Percentiles rank a stretch among this genome's conserved stretches.
Conservation (phyloP, 1,140 invertebrate genomes). For the Lepidurus couesii region DNA sequence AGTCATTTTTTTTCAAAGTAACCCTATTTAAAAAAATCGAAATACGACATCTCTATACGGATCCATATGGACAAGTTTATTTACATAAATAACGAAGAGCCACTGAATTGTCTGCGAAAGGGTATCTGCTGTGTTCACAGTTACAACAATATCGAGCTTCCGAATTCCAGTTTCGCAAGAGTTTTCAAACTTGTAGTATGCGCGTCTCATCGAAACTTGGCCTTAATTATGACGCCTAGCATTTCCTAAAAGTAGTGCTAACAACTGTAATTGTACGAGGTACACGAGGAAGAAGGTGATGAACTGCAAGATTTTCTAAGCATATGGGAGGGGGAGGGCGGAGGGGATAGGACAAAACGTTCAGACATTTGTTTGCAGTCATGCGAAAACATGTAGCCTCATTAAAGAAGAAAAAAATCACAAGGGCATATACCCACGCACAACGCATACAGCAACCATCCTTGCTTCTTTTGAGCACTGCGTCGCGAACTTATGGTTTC, state of each 20-base stretch:
- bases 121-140: neutral
- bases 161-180: neutral
- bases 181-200: neutral
- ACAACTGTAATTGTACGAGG: too few relatives aligned
- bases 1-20: too few relatives aligned
- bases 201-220: too few relatives aligned
- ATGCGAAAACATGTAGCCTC: neutral
- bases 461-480: constrained; percentile 9
- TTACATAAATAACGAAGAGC: constrained; percentile 9
- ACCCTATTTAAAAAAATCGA: too few relatives aligned
- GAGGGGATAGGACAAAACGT: neutral
- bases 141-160: neutral
- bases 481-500: neutral
- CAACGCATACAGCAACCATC: neutral
- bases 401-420: neutral
- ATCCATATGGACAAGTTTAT: constrained; percentile 16
- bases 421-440: neutral
- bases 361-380: neutral
- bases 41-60: neutral
- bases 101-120: neutral
- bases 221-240: too few relatives aligned
- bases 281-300: too few relatives aligned
- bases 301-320: too few relatives aligned
- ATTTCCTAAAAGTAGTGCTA: too few relatives aligned
- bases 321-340: neutral